Percentiles rank a stretch among this genome's conserved stretches.
Evolutionary conservation across 2,888 invertebrate genomes (phyloP).

Genomic region (Drosophila melanocephala): DNA sequence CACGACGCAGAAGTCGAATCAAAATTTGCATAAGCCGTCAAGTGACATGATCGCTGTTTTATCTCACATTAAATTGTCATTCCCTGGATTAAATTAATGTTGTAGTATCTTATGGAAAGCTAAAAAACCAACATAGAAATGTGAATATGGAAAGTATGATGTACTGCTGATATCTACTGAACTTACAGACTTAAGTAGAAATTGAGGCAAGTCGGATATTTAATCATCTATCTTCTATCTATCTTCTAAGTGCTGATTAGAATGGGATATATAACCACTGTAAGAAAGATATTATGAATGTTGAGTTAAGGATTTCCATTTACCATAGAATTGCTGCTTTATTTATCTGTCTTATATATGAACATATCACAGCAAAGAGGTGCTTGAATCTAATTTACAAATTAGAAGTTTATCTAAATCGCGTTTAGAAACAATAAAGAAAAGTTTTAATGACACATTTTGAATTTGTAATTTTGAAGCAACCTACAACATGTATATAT

Average conservation of each 20-base stretch:
- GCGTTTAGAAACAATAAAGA: neutral
- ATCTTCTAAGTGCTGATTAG: neutral
- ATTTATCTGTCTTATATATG: neutral
- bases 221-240: neutral
- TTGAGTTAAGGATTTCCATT: neutral
- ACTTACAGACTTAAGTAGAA: no score
- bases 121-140: neutral
- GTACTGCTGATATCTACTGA: neutral
- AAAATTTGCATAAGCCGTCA: neutral
- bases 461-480: neutral
- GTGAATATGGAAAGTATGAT: neutral
- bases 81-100: neutral
- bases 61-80: slow-evolving; percentile 1
- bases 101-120: neutral
- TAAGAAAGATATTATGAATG: neutral
- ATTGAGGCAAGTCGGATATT: neutral
- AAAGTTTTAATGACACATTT: neutral
- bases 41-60: neutral
- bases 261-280: neutral
- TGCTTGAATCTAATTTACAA: neutral
- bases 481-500: no score
- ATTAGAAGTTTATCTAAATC: neutral
- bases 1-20: no score
- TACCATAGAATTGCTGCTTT: neutral
- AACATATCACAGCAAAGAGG: no score